phyloP scores from a whole-genome alignment of 1,140 invertebrate genomes.

The Gonatopus flavifemur region DNA sequence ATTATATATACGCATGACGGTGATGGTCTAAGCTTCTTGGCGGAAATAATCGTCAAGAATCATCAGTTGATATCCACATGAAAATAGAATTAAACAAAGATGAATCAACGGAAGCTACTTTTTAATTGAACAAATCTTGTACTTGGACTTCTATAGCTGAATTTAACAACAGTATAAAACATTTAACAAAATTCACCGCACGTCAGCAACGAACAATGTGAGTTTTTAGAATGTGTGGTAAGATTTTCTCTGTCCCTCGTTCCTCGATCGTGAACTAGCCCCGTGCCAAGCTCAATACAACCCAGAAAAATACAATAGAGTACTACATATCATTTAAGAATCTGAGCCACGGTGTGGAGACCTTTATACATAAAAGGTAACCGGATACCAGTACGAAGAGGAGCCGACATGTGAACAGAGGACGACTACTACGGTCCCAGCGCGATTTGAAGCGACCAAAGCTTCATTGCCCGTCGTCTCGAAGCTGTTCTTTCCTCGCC shows the following conservation, averaged over 20 bases:
- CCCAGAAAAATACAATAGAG: constrained; percentile 45
- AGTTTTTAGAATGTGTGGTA: constrained; percentile 21
- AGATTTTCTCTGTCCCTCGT: not conserved
- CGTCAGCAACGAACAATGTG: constrained; percentile 44
- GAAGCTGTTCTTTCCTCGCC: constrained; percentile 2
- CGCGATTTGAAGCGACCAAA: constrained; percentile 34
- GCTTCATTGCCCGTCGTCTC: too few relatives aligned
- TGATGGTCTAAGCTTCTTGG: too few relatives aligned
- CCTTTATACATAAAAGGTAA: constrained; percentile 55
- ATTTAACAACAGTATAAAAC: too few relatives aligned
- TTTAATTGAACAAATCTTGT: too few relatives aligned
- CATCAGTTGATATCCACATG: too few relatives aligned
- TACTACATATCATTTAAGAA: constrained; percentile 53
- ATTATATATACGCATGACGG: constrained; percentile 37
- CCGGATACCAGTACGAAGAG: constrained; percentile 46
- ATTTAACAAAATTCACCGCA: constrained; percentile 54
- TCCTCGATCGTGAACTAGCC: constrained; percentile 28
- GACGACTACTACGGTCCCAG: too few relatives aligned
- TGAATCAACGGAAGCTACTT: too few relatives aligned
- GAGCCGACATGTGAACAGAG: constrained; percentile 49
- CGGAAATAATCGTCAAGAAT: too few relatives aligned
- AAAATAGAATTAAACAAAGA: too few relatives aligned
- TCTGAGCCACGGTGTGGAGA: constrained; percentile 48
- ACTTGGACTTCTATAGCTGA: constrained; percentile 42
- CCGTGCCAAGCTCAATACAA: constrained; percentile 53